phyloP scores from a whole-genome alignment of 2,797 vertebrate species.

The Babyrousa celebensis region DNA sequence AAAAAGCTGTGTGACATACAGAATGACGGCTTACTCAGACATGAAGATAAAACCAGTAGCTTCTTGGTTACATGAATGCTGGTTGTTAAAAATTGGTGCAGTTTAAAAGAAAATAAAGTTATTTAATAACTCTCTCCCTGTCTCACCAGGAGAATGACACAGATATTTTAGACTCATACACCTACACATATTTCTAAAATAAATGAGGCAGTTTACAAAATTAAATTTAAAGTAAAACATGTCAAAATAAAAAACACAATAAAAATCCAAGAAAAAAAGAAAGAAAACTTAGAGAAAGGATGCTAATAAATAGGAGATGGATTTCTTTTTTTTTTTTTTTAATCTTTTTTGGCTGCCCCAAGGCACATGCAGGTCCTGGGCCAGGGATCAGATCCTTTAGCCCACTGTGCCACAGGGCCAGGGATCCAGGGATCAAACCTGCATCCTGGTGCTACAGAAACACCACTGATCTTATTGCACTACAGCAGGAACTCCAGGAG shows the following conservation, averaged over 20 bases:
- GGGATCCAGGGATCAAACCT: too few relatives aligned
- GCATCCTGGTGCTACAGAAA: too few relatives aligned
- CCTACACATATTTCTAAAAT: slow-evolving; percentile 51
- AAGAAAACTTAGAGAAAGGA: slow-evolving; percentile 5
- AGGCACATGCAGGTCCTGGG: too few relatives aligned
- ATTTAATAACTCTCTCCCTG: background rate
- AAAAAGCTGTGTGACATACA: background rate
- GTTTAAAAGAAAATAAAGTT: slow-evolving; percentile 65
- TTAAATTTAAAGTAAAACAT: slow-evolving; percentile 70
- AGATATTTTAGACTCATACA: slow-evolving; percentile 58
- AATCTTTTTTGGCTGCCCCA: too few relatives aligned
- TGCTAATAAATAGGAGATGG: slow-evolving; percentile 31
- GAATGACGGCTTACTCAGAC: slow-evolving; percentile 30
- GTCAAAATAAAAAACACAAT: slow-evolving; percentile 42
- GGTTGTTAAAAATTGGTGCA: slow-evolving; percentile 31
- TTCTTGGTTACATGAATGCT: slow-evolving; percentile 1
- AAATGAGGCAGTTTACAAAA: slow-evolving; percentile 56
- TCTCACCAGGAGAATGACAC: slow-evolving; percentile 41
- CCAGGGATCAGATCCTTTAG: too few relatives aligned
- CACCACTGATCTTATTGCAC: too few relatives aligned
- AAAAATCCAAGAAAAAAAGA: slow-evolving; percentile 25
- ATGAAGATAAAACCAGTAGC: background rate
- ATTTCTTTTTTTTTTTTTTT: background rate
- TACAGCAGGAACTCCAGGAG: background rate
- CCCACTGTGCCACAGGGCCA: too few relatives aligned